A percentile compares a stretch with the other conserved stretches of the same genome.
These are phyloP conservation scores for Mythimna vitellina DNA, from an alignment of 2,888 invertebrate genomes.

Conservation along the genomic window DNA sequence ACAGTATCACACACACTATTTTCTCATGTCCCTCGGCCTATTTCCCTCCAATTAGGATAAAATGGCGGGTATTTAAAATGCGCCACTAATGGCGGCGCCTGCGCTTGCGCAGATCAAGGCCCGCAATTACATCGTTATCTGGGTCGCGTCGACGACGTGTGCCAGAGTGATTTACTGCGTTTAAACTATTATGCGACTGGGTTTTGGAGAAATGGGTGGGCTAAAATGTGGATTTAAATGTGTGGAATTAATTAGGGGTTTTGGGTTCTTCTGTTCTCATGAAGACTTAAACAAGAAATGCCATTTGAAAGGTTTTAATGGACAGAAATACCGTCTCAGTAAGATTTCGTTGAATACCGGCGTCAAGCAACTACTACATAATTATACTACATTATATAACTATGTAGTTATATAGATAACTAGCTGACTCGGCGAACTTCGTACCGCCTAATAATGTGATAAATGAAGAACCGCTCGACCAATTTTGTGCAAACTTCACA, in stretches of 20 bases:
- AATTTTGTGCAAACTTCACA: too few relatives aligned
- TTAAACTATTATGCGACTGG: slow-evolving; percentile 34
- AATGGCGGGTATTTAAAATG: slow-evolving; percentile 67
- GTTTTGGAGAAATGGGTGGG: slow-evolving; percentile 44
- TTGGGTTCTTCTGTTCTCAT: not conserved
- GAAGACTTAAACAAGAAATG: not conserved
- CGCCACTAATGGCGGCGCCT: slow-evolving; percentile 67
- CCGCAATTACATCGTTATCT: slow-evolving; percentile 67
- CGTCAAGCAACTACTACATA: too few relatives aligned
- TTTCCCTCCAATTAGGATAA: slow-evolving; percentile 67
- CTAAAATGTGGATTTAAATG: not conserved
- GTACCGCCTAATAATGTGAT: too few relatives aligned
- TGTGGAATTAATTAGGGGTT: not conserved
- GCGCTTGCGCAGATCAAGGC: slow-evolving; percentile 68
- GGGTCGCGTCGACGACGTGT: slow-evolving; percentile 60
- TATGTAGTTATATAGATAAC: too few relatives aligned
- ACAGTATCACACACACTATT: slow-evolving; percentile 55
- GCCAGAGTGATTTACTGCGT: slow-evolving; percentile 52
- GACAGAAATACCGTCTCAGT: too few relatives aligned
- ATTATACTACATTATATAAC: too few relatives aligned
- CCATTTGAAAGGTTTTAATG: not conserved
- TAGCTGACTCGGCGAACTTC: too few relatives aligned
- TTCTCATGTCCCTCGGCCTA: slow-evolving; percentile 62
- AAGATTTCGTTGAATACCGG: not conserved
- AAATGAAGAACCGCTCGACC: too few relatives aligned